Percentiles rank a stretch among this genome's conserved stretches.
Conservation (phyloP, 2,888 invertebrate genomes). For the Notodonta dromedarius region DNA sequence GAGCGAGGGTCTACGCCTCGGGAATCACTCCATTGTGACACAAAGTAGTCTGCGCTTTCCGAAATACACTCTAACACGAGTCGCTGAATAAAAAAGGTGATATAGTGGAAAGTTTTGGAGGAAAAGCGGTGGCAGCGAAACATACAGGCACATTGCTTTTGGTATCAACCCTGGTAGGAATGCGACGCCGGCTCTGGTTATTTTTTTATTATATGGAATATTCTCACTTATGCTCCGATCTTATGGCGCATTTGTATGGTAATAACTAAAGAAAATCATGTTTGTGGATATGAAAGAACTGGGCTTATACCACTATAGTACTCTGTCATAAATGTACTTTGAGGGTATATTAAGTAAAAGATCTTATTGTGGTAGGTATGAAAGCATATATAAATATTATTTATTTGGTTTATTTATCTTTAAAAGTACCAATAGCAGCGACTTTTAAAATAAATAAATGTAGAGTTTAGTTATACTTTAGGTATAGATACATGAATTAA, state of each 20-base stretch:
- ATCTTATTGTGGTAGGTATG: not conserved
- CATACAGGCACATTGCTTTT: not conserved
- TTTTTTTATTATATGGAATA: constrained; percentile 52
- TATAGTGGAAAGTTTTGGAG: constrained; percentile 46
- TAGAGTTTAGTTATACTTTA: not conserved
- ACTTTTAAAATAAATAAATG: not conserved
- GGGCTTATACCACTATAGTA: not conserved
- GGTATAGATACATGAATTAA: not conserved
- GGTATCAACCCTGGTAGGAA: not conserved
- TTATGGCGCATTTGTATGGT: constrained; percentile 60
- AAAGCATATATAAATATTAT: not conserved
- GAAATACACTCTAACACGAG: constrained; percentile 47
- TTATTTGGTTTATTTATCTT: too few species aligned
- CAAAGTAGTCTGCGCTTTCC: constrained; percentile 49
- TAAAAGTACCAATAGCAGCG: too few species aligned
- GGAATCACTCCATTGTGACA: constrained; percentile 60
- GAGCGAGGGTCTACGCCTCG: constrained; percentile 46
- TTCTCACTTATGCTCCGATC: constrained; percentile 50
- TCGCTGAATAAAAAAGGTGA: constrained; percentile 47
- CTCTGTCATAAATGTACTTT: not conserved
- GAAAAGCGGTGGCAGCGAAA: constrained; percentile 30
- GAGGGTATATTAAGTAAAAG: not conserved
- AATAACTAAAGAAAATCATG: constrained; percentile 2
- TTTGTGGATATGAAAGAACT: constrained; percentile 8
- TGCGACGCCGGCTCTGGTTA: not conserved